Evolutionary conservation across 1,140 invertebrate genomes (phyloP).

Genomic region (Patella vulgata): DNA sequence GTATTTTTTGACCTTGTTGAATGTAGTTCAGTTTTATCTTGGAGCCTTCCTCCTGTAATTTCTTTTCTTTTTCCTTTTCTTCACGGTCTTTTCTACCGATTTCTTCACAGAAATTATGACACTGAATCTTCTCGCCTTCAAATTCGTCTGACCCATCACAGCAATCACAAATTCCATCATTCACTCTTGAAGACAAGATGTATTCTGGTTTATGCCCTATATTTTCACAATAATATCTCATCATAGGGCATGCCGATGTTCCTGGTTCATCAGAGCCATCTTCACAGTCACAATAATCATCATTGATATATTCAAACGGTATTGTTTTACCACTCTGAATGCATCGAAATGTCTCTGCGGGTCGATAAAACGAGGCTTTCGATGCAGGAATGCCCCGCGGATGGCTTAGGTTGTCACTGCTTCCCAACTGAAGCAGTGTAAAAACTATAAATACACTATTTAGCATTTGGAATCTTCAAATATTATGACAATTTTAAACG

Average conservation of each 20-base stretch:
- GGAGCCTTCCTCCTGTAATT: constrained; percentile 81
- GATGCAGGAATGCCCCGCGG: too few species aligned
- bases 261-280: constrained; percentile 95
- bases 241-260: constrained; percentile 89
- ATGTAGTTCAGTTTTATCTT: constrained; percentile 81
- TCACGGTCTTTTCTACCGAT: constrained; percentile 73
- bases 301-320: constrained; percentile 89
- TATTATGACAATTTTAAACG: too few species aligned
- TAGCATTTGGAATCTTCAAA: too few species aligned
- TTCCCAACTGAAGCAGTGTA: too few species aligned
- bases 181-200: constrained; percentile 90
- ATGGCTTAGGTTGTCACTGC: too few species aligned
- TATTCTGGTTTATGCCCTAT: constrained; percentile 81
- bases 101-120: constrained; percentile 77
- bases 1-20: constrained; percentile 74
- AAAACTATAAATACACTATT: too few species aligned
- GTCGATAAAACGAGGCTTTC: constrained; percentile 50
- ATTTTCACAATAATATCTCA: constrained; percentile 92
- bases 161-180: constrained; percentile 98
- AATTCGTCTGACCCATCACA: constrained; percentile 97
- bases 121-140: constrained; percentile 72
- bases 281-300: constrained; percentile 98
- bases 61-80: constrained; percentile 78
- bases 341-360: constrained; percentile 45
- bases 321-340: constrained; percentile 68